Base-by-base conservation (phyloP, 2,113 vertebrate species). In the Gadus chalcogrammus region DNA sequence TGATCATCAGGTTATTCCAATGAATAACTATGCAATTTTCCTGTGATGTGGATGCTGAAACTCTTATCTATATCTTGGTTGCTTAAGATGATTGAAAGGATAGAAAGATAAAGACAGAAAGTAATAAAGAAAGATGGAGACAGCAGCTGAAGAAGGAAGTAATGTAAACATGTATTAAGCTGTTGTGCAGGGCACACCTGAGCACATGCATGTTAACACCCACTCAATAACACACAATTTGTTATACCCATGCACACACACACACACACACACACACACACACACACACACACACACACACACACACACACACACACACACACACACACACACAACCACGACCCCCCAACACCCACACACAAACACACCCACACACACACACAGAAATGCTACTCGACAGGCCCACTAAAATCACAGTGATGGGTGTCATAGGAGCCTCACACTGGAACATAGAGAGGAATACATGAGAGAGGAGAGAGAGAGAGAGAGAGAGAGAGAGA, bases 351-450 rank as follows among this genome's bases (percentile, higher is more conserved):
- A 24, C 22, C 1, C 22, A 24, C 22, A 24, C 22, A 24, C 22
- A 24, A 1, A 24, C 22, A 24, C 22, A 24, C 22, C 1, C 22
- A 24, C n/a, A 67, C 65, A 73, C 22, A 24, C n/a, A 67, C 65
- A 73, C 12, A 67, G 78, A 65, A 71, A 85, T 79, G 83, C 86
- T 79, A 78, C 83, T 59, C 69, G 79, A 53, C 38, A 65, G n/a
- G 20, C 62, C 70, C 53, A 80, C 86, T 79, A 76, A 48, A 81
- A 79, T 88, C 86, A 87, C 87, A 88, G 84, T 88, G 85, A 88
- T 67, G 65, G 65, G 77, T 56, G 81, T 78, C 52, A 4, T 15
- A 35, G 75, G 55, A 78, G 76, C 75, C 59, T 64, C 52, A 72
- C 67, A 74, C 62, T 59, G 42, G 42, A 48, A 48, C 52, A 71